Evolutionary conservation across 1,140 invertebrate species (phyloP).

Genomic region (Pogonomyrmex californicus): DNA sequence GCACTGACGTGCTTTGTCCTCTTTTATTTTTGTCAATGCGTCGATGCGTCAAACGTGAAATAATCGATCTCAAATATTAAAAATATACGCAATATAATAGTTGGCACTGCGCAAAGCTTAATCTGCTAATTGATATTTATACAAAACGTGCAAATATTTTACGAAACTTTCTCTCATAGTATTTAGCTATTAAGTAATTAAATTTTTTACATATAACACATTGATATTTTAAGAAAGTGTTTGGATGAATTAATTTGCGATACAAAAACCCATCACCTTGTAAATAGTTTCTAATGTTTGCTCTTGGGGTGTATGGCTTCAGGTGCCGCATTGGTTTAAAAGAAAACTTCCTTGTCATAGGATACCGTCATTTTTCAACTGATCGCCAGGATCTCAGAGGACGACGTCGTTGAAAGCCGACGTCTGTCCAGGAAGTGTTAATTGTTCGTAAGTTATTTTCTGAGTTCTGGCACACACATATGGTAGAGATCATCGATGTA

Average conservation of each 20-base stretch:
- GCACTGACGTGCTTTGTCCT: background rate
- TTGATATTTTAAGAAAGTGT: constrained; percentile 16
- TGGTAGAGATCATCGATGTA: constrained; percentile 58
- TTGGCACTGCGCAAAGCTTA: constrained; percentile 27
- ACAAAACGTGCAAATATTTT: constrained; percentile 44
- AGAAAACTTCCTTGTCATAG: background rate
- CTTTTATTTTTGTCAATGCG: background rate
- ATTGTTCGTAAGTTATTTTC: constrained; percentile 74
- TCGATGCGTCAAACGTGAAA: constrained; percentile 14
- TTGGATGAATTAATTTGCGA: background rate
- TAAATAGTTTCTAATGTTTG: background rate
- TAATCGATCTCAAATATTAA: constrained; percentile 35
- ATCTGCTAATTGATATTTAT: constrained; percentile 57
- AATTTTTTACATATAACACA: background rate
- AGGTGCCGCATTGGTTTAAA: background rate
- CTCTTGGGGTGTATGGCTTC: background rate
- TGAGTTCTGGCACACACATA: constrained; percentile 66
- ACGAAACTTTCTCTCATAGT: constrained; percentile 1
- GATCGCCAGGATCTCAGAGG: constrained; percentile 28
- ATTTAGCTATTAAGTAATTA: constrained; percentile 56
- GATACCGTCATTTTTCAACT: constrained; percentile 43
- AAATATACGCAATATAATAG: constrained; percentile 22
- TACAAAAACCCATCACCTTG: background rate
- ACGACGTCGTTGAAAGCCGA: constrained; percentile 38
- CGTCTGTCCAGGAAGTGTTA: constrained; percentile 75